Percentiles rank a stretch among this genome's conserved stretches.
phyloP scores from a whole-genome alignment of 1,140 invertebrate species.

The Colletes gigas region DNA sequence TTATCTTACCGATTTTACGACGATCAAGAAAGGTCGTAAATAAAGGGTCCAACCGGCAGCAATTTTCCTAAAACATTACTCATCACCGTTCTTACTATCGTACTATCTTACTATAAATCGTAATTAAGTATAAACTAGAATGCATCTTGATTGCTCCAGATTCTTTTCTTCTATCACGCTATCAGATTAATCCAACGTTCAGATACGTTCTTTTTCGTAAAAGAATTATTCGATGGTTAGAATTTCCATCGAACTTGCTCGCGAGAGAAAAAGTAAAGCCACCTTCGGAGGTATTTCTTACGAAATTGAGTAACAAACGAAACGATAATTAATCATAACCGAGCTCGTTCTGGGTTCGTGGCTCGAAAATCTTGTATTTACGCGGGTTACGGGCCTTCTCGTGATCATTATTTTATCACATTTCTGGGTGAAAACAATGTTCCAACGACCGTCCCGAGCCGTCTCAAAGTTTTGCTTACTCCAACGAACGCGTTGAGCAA shows the following conservation, averaged over 20 bases:
- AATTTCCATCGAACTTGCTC: background rate
- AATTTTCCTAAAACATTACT: too few species aligned
- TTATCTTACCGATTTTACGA: too few species aligned
- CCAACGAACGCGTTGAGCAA: slow-evolving; percentile 15
- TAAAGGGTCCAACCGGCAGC: too few species aligned
- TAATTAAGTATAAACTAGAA: too few species aligned
- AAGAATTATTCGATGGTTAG: too few species aligned
- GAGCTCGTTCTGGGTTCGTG: background rate
- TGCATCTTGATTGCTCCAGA: too few species aligned
- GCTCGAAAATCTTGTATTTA: slow-evolving; percentile 6
- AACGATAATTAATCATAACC: slow-evolving; percentile 44
- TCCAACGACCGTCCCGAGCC: background rate
- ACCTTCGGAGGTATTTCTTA: slow-evolving; percentile 6
- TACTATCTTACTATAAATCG: too few species aligned
- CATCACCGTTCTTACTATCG: too few species aligned
- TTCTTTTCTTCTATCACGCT: too few species aligned
- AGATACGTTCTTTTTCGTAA: too few species aligned
- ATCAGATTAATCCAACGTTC: too few species aligned
- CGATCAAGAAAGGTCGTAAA: too few species aligned
- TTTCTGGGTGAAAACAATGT: slow-evolving; percentile 14
- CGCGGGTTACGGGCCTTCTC: slow-evolving; percentile 9
- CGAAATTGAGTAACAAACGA: slow-evolving; percentile 34
- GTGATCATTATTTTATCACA: slow-evolving; percentile 38
- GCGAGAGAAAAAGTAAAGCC: background rate
- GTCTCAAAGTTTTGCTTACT: slow-evolving; percentile 3